Evolutionary conservation across 1,140 invertebrate species (phyloP).

Genomic region (Drosophila burlai): DNA sequence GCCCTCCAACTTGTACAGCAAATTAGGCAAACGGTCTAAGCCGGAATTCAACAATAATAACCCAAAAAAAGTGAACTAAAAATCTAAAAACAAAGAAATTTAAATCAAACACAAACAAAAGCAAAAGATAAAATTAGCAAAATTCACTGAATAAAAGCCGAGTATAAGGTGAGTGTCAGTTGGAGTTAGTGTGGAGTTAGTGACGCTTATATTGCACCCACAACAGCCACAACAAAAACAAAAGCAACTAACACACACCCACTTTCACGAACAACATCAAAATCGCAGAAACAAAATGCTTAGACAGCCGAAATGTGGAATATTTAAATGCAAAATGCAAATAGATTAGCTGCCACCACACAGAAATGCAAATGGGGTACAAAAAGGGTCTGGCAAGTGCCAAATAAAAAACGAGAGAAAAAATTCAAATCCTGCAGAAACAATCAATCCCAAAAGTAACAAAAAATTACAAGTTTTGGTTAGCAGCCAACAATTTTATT

Average conservation of each 20-base stretch:
- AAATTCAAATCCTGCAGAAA: slow-evolving; percentile 27
- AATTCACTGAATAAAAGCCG: slow-evolving; percentile 12
- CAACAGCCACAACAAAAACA: slow-evolving; percentile 42
- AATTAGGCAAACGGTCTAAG: slow-evolving; percentile 40
- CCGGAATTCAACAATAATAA: slow-evolving; percentile 27
- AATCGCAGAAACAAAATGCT: slow-evolving; percentile 44
- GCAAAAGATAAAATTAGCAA: background rate
- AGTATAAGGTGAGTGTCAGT: slow-evolving; percentile 34
- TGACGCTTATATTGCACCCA: slow-evolving; percentile 47
- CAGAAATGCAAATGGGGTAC: slow-evolving; percentile 43
- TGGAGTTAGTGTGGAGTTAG: slow-evolving; percentile 17
- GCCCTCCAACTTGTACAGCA: slow-evolving; percentile 40
- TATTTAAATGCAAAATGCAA: slow-evolving; percentile 72
- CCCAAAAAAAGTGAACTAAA: background rate
- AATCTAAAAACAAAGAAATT: background rate
- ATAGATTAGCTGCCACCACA: slow-evolving; percentile 65
- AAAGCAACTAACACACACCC: slow-evolving; percentile 25
- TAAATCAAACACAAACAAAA: slow-evolving; percentile 1
- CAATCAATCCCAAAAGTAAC: slow-evolving; percentile 30
- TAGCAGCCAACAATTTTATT: background rate
- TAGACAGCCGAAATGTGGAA: slow-evolving; percentile 50
- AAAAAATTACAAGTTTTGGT: slow-evolving; percentile 6
- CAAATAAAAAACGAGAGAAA: slow-evolving; percentile 23
- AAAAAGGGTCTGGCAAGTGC: slow-evolving; percentile 32
- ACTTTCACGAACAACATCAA: slow-evolving; percentile 30